Base-by-base conservation (phyloP, 2,888 invertebrate genomes). In the Nowickia ferox region DNA sequence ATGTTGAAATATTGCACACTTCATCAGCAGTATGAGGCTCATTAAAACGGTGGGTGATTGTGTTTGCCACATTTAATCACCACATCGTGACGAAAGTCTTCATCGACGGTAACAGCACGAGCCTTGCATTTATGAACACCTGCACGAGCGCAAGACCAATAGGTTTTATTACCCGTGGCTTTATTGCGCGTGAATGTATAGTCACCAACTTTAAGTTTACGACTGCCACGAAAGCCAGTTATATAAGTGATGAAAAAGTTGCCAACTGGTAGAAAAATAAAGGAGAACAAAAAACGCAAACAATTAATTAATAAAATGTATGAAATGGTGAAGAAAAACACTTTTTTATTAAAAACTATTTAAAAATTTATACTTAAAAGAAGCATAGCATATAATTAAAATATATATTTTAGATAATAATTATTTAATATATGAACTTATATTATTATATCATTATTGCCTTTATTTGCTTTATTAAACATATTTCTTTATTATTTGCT, bases 61-160 rank as follows among this genome's bases (percentile, higher is more conserved):
- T 93, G 93, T 68, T 91, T 90, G 57, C 91, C 91, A 89, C 92
- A 92, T 88, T 93, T 93, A 10, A 93, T 89, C 68, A 93, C 89
- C 46, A 93, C 92, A 88, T 92, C 92, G 51, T 92, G 91, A n/a
- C 89, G 89, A 66, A 82, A 88, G 19, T 90, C 90, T 74, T 93
- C 91, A 87, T 91, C 90, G 65, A 92, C 89, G 46, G 93, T 93
- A 15, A 93, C 93, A 69, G 93, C 93, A 40, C 93, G 90, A 48
- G 93, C 93, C 88, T 93, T 93, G 88, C 93, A 93, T 86, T 93
- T 93, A 87, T 93, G 93, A 4, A 92, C 89, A 30, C 92, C 93
- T 71, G 93, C 93, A 40, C 93, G 90, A 13, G 93, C 93, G 87
- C 93, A 93, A 9, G 93, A 93, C 93, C 93, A 93, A 89, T 93